Base-by-base conservation (phyloP, 2,888 invertebrate species). In the Scaptomyza tumidula region DNA sequence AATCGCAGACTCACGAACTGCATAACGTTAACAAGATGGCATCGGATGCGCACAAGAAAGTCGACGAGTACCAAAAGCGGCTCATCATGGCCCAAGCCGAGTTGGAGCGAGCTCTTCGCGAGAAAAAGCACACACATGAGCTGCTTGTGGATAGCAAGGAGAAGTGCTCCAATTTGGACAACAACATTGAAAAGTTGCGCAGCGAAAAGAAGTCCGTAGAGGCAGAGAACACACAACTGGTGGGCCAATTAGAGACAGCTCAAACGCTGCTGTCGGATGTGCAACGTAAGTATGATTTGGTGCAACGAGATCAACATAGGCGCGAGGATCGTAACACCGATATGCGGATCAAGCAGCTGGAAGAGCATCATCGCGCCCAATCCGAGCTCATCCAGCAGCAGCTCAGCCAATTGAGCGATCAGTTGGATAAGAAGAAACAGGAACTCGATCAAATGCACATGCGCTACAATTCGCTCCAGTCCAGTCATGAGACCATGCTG, bases 91-190 rank as follows among this genome's bases (percentile, higher is more conserved):
- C 94, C 1, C 93, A 95, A 74, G 94, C 94, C 24, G 95, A 95
- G 79, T 92, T 93, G 44, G 94, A 95, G 67, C 93, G 94, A 61
- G 93, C 94, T 0, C 93, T 94, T 63, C 89, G 94, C 10, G 94
- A 94, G 0, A 91, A 94, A 66, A 93, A 94, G 78, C 94, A 95
- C 83, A 93, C 94, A n/a, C 95, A 95, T 89, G 94, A 95, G 78
- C 92, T 94, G 72, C 93, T 95, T 71, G 95, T 92, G 4, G 92
- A 92, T 13, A 90, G 90, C 37, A 92, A 92, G 60, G 89, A 90
- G 44, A 90, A 89, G 61, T 90, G 90, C 48, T 91, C 92, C 0
- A 90, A 92, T 65, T 70, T 91, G 24, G 91, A 92, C 24, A 91
- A 83, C 45, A 74, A 65, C 0, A 88, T 91, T 35, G 71, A 71